phyloP scores from a whole-genome alignment of 2,113 vertebrate species.

The Dryoscopus gambensis region DNA sequence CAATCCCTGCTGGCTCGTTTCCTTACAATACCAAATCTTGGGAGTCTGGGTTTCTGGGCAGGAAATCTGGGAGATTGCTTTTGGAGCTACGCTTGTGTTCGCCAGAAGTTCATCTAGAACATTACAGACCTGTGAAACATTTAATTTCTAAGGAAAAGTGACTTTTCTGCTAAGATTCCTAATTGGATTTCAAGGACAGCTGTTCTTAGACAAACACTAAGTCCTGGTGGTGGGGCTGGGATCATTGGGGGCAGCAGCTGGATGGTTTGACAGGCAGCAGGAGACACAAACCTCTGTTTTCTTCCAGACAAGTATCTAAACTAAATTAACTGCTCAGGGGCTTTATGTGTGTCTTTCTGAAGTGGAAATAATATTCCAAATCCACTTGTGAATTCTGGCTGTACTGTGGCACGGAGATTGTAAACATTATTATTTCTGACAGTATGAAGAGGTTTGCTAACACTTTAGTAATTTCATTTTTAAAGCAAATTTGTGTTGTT shows the following conservation, averaged over 20 bases:
- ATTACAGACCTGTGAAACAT: neutral
- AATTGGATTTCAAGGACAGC: neutral
- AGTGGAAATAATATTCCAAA: slow-evolving; percentile 27
- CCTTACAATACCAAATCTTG: neutral
- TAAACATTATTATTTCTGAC: slow-evolving; percentile 47
- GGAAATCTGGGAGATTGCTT: neutral
- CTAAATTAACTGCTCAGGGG: neutral
- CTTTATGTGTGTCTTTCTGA: neutral
- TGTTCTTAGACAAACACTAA: accelerated
- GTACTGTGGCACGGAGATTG: neutral
- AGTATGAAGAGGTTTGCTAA: slow-evolving; percentile 46
- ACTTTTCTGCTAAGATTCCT: neutral
- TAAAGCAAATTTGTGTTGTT: slow-evolving; percentile 55
- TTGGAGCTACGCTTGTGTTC: neutral
- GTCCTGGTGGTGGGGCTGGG: neutral
- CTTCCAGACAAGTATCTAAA: neutral
- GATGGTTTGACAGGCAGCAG: neutral
- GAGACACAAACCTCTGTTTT: neutral
- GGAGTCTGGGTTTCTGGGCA: neutral
- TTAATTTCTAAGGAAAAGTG: neutral
- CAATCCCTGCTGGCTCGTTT: accelerated
- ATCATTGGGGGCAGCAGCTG: neutral
- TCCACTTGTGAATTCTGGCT: slow-evolving; percentile 25
- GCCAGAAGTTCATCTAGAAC: neutral
- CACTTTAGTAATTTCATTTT: slow-evolving; percentile 60